Percentiles rank a stretch among this genome's conserved stretches.
Conservation (phyloP, 2,113 vertebrate species). For the Sprattus sprattus region DNA sequence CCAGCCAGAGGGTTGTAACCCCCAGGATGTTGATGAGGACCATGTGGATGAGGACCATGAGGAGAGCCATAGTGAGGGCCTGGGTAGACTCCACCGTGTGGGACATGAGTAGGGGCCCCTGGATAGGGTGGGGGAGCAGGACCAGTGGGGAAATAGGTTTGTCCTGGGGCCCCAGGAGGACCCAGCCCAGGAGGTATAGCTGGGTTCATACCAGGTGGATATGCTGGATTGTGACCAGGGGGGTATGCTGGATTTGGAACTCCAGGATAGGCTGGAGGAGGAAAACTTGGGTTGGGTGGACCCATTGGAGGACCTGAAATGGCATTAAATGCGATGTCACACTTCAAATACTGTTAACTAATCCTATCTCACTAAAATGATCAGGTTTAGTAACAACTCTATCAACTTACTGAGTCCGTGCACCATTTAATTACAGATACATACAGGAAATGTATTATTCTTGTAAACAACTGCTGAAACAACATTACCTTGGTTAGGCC, state of each 20-base stretch:
- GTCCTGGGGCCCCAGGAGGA: slow-evolving; percentile 17
- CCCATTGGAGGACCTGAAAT: slow-evolving; percentile 3
- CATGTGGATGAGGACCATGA: slow-evolving; percentile 38
- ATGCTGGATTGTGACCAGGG: slow-evolving; percentile 28
- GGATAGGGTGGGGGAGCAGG: slow-evolving; percentile 13
- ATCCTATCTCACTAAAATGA: too few relatives aligned
- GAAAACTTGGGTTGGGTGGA: not conserved
- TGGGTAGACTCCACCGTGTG: slow-evolving; percentile 50
- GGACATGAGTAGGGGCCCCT: slow-evolving; percentile 17
- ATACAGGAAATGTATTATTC: too few relatives aligned
- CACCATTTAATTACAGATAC: not conserved
- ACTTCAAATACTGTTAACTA: not conserved
- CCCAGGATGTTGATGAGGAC: too few relatives aligned
- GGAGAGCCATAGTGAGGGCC: slow-evolving; percentile 8
- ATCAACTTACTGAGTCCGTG: too few relatives aligned
- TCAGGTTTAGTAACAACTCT: too few relatives aligned
- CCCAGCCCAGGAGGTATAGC: not conserved
- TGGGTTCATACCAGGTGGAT: slow-evolving; percentile 37
- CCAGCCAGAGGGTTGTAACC: slow-evolving; percentile 17
- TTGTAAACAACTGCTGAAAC: too few relatives aligned
- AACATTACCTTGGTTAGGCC: not conserved
- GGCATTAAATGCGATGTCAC: not conserved
- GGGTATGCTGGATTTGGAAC: slow-evolving; percentile 48
- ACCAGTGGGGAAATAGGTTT: slow-evolving; percentile 44
- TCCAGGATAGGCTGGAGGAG: slow-evolving; percentile 43